These are phyloP conservation scores for Watsonalla cultraria DNA, from an alignment of 2,888 invertebrate genomes.

Conservation along the genomic window DNA sequence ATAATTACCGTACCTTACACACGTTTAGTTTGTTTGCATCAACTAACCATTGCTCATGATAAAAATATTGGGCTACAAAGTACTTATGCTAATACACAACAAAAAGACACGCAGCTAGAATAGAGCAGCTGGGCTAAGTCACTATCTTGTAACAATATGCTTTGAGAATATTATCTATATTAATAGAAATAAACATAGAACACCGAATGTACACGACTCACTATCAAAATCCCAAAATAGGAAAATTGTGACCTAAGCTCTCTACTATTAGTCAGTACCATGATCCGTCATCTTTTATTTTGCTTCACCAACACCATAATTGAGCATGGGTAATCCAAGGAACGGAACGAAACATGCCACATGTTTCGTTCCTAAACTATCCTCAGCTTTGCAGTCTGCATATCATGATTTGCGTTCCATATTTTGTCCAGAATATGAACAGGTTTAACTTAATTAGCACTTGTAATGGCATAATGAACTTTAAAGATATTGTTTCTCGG, in stretches of 20 bases:
- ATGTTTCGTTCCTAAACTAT: slow-evolving; percentile 20
- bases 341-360: too few species aligned
- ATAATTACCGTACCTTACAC: slow-evolving; percentile 68
- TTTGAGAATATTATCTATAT: slow-evolving; percentile 26
- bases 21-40: slow-evolving; percentile 73
- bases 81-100: slow-evolving; percentile 64
- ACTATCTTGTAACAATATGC: slow-evolving; percentile 50
- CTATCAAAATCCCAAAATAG: slow-evolving; percentile 26
- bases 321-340: slow-evolving; percentile 36
- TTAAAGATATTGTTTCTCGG: slow-evolving; percentile 70
- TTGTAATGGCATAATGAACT: slow-evolving; percentile 34
- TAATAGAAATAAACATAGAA: slow-evolving; percentile 30
- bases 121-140: slow-evolving; percentile 67
- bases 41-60: slow-evolving; percentile 72
- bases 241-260: slow-evolving; percentile 10
- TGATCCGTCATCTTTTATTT: slow-evolving; percentile 9
- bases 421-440: slow-evolving; percentile 34
- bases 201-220: slow-evolving; percentile 33
- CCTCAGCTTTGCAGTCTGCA: slow-evolving; percentile 63
- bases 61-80: slow-evolving; percentile 59
- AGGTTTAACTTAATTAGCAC: slow-evolving; percentile 41
- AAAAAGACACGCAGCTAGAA: slow-evolving; percentile 69
- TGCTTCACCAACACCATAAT: background rate
- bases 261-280: slow-evolving; percentile 25
- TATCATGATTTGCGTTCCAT: slow-evolving; percentile 47